These are phyloP conservation scores for Conus ventricosus DNA, from an alignment of 1,140 invertebrate species.

Conservation along the genomic window DNA sequence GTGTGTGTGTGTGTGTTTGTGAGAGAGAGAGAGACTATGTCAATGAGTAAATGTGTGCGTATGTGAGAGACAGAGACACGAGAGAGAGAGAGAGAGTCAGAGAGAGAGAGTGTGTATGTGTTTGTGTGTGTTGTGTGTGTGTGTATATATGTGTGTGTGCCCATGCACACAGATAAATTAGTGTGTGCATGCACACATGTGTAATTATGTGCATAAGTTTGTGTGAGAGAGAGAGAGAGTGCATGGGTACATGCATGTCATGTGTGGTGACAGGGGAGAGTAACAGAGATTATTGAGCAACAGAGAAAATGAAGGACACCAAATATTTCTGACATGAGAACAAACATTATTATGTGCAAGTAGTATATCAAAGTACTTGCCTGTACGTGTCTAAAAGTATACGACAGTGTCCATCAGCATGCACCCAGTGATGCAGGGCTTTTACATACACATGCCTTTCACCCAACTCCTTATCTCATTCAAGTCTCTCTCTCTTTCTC, in stretches of 20 bases:
- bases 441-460: too few relatives aligned
- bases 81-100: not conserved
- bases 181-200: too few relatives aligned
- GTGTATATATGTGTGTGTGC: too few relatives aligned
- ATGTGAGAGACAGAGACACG: not conserved
- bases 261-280: not conserved
- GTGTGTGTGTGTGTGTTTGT: not conserved
- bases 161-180: not conserved
- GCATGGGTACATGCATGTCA: not conserved
- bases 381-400: too few relatives aligned
- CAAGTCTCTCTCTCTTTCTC: not conserved
- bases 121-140: not conserved
- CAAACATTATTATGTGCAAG: too few relatives aligned
- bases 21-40: not conserved
- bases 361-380: too few relatives aligned
- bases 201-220: not conserved
- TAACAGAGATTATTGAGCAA: too few relatives aligned
- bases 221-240: not conserved
- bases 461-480: too few relatives aligned
- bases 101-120: not conserved
- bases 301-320: too few relatives aligned
- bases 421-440: conserved; percentile 9
- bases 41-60: too few relatives aligned
- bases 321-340: too few relatives aligned
- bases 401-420: not conserved